Conservation (phyloP, 2,113 vertebrate genomes). For the Alaudala cheleensis region DNA sequence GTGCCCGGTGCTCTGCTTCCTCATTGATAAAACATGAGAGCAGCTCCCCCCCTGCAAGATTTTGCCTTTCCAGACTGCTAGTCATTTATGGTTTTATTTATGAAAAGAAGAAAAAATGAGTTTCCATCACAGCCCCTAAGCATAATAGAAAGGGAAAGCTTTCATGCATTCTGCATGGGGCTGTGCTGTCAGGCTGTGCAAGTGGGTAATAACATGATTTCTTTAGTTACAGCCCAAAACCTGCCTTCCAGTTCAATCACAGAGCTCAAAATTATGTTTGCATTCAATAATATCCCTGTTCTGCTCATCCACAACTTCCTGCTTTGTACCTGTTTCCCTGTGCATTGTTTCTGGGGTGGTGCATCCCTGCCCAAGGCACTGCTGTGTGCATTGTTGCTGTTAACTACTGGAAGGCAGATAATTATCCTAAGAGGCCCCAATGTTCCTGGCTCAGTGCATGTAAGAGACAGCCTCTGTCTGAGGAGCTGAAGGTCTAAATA, state of each 20-base stretch:
- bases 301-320: not conserved
- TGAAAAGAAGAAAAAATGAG: constrained; percentile 44
- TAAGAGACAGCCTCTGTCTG: not conserved
- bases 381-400: not conserved
- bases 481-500: constrained; percentile 29
- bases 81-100: constrained; percentile 52
- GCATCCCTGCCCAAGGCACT: not conserved
- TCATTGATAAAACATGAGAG: constrained; percentile 44
- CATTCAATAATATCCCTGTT: not conserved
- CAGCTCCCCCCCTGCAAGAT: not conserved
- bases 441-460: not conserved
- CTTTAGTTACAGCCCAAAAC: not conserved
- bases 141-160: constrained; percentile 27
- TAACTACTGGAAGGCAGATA: not conserved
- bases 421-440: not conserved
- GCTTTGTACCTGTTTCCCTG: not conserved
- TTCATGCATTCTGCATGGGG: constrained; percentile 4
- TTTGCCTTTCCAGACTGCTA: constrained; percentile 14
- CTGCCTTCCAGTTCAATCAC: not conserved
- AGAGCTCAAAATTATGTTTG: constrained; percentile 15
- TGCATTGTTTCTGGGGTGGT: not conserved
- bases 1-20: constrained; percentile 20
- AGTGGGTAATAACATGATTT: not conserved
- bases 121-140: constrained; percentile 21
- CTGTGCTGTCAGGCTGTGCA: constrained; percentile 5